Evolutionary conservation across 2,797 vertebrate genomes (phyloP), one percentile per base, ranked within the genome.

Genomic region (Cyprinodon diabolis): DNA sequence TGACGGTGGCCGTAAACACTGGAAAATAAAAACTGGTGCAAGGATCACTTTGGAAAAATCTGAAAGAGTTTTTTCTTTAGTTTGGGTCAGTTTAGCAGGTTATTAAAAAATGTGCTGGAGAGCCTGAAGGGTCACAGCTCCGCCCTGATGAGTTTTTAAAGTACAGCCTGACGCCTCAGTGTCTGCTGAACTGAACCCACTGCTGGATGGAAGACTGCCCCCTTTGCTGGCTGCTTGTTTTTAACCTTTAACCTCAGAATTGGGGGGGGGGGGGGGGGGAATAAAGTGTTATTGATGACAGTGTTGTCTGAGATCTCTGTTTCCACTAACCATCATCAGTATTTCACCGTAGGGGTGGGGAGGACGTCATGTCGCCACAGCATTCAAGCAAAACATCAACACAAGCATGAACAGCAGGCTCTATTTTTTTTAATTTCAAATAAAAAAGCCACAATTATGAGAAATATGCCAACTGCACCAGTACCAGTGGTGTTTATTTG

Each of bases 251-350:
- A 69, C 68, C 66, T 19, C 69, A 78, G 37, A 30, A 68, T 58
- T 69, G 52, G 55, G 68, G 35, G 58, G 55, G 69, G 60, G 40
- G 21, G 45, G 17, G 21, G 21, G 49, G 47, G 58, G 47, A 80
- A 85, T 74, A 76, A 81, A 84, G 69, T 67, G 35, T 76, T 52
- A 30, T 45, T 54, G 52, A 54, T 72, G 66, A 65, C 72, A 0
- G 3, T 25, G 4, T 21, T 21, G 40, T 60, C 11, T 52, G 25
- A 37, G 66, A 14, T 68, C n/a, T 13, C 6, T 51, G 48, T 5
- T 51, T 10, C 15, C 15, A 21, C 40, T 5, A 8, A 43, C 40
- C 40, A 43, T 43, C 48, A 67, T 30, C 63, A 66, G 58, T 12
- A 21, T 40, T 43, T 10, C 19, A 43, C 37, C 12, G 37, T 7